Base-by-base conservation (phyloP, 2,888 invertebrate species). In the Dynastes maya region DNA sequence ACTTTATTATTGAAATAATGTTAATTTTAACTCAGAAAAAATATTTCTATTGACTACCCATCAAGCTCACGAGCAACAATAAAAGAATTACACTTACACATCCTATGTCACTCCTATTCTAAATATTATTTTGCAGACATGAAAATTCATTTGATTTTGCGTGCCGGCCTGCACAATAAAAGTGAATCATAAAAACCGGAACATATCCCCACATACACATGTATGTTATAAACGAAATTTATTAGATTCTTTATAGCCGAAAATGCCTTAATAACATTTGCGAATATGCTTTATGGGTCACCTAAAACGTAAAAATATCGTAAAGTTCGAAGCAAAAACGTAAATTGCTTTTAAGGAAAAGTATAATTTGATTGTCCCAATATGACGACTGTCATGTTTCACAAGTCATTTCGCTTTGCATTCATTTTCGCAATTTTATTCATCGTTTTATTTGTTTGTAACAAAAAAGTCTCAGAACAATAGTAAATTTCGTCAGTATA, bases 241-340 rank as follows among this genome's bases (percentile, higher is more conserved):
- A 70, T 70, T 70, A 70, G 70, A 40, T 11, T 29, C 37, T 53
- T 70, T 53, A 70, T 29, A 27, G 70, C 37, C 5, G 53, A 53
- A 70, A 53, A 32, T 29, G n/a, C 32, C n/a, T 55, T 53, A 53
- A 70, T 70, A 70, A 70, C 53, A 70, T 70, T 70, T 70, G 53
- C n/a, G 51, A 70, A 70, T 53, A 70, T 70, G 70, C 53, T 70
- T 70, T 70, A 70, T 70, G 53, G 53, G 51, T 29, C 13, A 53
- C 51, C 32, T 32, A 13, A 70, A 70, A 70, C 70, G 22, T 70
- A 70, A 70, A 70, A 70, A 29, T 5, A 53, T 53, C 53, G 70
- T 70, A 70, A 70, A 70, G 16, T 70, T 27, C 53, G 53, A 53
- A 53, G 40, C 5, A 45, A 32, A 53, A 53, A 29, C 29, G 11